Evolutionary conservation across 2,888 invertebrate genomes (phyloP).

Genomic region (Corythucha ciliata): DNA sequence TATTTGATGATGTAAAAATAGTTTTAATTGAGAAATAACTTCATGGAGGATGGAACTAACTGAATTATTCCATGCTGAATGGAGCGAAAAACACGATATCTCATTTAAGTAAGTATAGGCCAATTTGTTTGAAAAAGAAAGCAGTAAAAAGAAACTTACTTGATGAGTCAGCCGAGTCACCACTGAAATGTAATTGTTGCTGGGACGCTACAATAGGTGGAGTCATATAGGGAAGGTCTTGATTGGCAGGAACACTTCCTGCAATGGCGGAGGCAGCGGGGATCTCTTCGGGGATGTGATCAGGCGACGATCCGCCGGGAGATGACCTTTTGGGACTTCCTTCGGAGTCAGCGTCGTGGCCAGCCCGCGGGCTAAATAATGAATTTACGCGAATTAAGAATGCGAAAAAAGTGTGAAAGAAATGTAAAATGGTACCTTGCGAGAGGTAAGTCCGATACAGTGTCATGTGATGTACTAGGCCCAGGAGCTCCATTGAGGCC

Average conservation of each 20-base stretch:
- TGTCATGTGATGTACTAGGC: conserved; percentile 28
- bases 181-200: conserved; percentile 63
- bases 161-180: conserved; percentile 81
- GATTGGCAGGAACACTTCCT: conserved; percentile 75
- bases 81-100: no score
- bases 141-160: conserved; percentile 50
- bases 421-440: conserved; percentile 23
- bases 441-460: conserved; percentile 22
- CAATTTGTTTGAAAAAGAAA: no score
- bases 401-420: background rate
- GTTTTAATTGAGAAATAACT: no score
- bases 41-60: no score
- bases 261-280: conserved; percentile 81
- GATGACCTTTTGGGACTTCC: conserved; percentile 13
- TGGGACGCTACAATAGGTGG: conserved; percentile 52
- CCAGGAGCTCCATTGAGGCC: conserved; percentile 29
- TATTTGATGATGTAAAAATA: no score
- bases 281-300: conserved; percentile 43
- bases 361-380: background rate
- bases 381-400: background rate
- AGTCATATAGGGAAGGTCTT: conserved; percentile 82
- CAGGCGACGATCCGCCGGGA: conserved; percentile 22
- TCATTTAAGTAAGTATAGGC: no score
- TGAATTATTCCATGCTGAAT: no score
- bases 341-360: background rate